Evolutionary conservation across 2,888 invertebrate genomes (phyloP), one percentile per base, ranked within the genome.

Genomic region (Sipha maydis): DNA sequence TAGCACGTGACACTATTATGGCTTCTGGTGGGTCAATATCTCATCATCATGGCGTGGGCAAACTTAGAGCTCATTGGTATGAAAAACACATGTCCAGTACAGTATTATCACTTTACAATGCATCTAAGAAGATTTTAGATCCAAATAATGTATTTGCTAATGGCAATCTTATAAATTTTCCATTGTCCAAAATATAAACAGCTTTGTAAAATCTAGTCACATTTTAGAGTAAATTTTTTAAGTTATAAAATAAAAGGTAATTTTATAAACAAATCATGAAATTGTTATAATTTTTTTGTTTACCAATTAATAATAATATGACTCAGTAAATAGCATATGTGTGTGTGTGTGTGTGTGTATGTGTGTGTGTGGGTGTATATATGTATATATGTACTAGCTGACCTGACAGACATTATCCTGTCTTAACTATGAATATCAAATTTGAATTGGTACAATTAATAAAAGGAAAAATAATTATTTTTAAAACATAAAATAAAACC

Each of bases 21-120:
- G 95, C 96, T 1, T 96, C 95, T 90, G 97, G 97, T 19, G 97
- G 97, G 91, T 98, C 97, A 90, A 94, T 99, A 90, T 98, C 98
- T 0, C 99, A 99, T 92, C 99, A 99, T 92, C 99, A 99, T 92
- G 99, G 99, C 0, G 95, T 99, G 25, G 99, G 99, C 0, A 99
- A 99, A 92, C 93, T 96, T 89, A 94, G 99, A 31, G 95, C 96
- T 90, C 95, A 95, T 91, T 99, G 98, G 96, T 96, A 99, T 92
- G 93, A 94, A 21, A 86, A 89, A 31, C 96, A 97, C 0, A 96
- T 99, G 3, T 97, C 98, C 17, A 93, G 95, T 34, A 94, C 96
- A 0, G 98, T 98, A 0, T 93, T 96, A 0, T 93, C 94, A 17
- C 93, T 98, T 28, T 95, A 97, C 90, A 92, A 95, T 2, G 96